phyloP scores from a whole-genome alignment of 2,797 vertebrate species.

The Rousettus madagascariensis region DNA sequence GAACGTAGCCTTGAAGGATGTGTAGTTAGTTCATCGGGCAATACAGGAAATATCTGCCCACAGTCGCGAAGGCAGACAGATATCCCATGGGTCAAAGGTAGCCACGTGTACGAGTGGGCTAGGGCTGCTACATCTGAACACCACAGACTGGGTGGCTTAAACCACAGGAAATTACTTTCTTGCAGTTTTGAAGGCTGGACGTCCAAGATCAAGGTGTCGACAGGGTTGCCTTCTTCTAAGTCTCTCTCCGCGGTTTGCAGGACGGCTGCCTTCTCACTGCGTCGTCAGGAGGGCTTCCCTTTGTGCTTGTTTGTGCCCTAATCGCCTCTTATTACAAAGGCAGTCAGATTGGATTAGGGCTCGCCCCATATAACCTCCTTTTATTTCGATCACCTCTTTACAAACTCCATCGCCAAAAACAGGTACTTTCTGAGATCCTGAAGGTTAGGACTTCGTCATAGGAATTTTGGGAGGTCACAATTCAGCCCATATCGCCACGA shows the following conservation, averaged over 20 bases:
- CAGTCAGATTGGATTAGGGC: background rate
- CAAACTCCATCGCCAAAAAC: background rate
- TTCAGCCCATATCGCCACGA: accelerated
- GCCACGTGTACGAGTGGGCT: accelerated
- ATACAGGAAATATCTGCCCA: background rate
- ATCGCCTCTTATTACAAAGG: background rate
- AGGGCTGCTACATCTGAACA: background rate
- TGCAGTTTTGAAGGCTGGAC: background rate
- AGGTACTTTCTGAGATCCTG: background rate
- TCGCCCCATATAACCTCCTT: background rate
- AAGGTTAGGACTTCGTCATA: background rate
- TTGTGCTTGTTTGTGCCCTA: background rate
- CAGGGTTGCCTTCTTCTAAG: background rate
- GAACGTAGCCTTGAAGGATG: background rate
- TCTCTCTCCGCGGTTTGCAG: background rate
- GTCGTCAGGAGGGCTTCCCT: background rate
- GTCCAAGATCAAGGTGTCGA: background rate
- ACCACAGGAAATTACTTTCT: background rate
- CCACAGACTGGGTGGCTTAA: background rate
- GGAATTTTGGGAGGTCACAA: background rate
- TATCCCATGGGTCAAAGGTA: background rate
- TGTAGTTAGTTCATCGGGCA: background rate
- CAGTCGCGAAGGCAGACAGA: background rate
- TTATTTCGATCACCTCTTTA: background rate
- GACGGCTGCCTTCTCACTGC: accelerated